Base-by-base conservation (phyloP, 2,888 invertebrate species). In the Acronicta leporina region DNA sequence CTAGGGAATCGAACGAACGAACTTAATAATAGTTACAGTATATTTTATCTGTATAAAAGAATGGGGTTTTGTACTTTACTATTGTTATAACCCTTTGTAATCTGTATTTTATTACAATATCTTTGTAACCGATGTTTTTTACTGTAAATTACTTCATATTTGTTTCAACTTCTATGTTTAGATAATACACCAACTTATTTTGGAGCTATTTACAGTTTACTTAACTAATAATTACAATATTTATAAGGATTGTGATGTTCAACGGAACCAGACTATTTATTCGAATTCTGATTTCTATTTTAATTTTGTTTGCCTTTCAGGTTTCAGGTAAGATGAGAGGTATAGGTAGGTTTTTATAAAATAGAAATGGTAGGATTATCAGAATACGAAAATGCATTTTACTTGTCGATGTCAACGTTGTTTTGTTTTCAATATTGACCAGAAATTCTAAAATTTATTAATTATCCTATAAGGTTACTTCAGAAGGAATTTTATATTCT, bases 1-100 rank as follows among this genome's bases (percentile, higher is more conserved):
- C 57, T 63, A 42, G 50, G 44, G n/a, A 69, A 27, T 59, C 71
- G 69, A 74, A 66, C 77, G 81, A 79, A 74, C 80, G 80, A 80
- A 75, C 52, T 41, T 61, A 30, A 55, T 42, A 16, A 53, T 57
- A 10, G 25, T 20, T 45, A 57, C 57, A 58, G 16, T 64, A 48
- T 63, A 48, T 51, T 57, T 64, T 73, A 52, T 61, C 46, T 77
- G 74, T 77, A 68, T 65, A 79, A 67, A 68, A n/a, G 51, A 62
- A 65, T 52, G 41, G 49, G 54, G 33, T 52, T 52, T 60, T 53
- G 27, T 58, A 56, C 55, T 60, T 54, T 48, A 68, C 58, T 72
- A 20, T 63, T 63, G 48, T 56, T 63, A 49, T 63, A 63, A 14
- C 40, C 62, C 15, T 16, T 50, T 51, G 44, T 52, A 57, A 48